These are phyloP conservation scores for Hippocampus comes DNA, from an alignment of 2,113 vertebrate species.

Conservation along the genomic window DNA sequence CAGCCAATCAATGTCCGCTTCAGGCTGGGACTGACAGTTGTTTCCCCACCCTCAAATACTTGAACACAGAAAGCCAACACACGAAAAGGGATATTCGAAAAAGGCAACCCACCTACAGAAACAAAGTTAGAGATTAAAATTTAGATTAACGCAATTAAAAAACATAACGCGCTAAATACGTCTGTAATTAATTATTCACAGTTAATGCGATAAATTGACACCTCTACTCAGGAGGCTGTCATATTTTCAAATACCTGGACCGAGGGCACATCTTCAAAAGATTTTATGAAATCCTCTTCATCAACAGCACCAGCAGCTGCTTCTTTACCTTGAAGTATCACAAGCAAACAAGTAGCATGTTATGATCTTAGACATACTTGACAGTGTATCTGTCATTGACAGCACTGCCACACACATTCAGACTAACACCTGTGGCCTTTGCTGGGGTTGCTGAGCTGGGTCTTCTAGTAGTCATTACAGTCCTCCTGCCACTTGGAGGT, in stretches of 20 bases:
- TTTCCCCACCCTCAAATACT: too few species aligned
- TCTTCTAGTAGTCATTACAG: slow-evolving; percentile 77
- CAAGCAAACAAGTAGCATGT: neutral
- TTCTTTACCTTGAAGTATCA: slow-evolving; percentile 76
- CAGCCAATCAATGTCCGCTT: too few species aligned
- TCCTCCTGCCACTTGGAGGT: slow-evolving; percentile 77
- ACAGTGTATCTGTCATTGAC: too few species aligned
- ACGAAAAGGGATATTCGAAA: too few species aligned
- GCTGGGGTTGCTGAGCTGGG: slow-evolving; percentile 78
- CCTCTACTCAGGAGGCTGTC: neutral
- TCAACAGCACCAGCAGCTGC: slow-evolving; percentile 89
- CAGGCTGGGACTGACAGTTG: too few species aligned
- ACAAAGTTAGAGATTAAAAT: too few species aligned
- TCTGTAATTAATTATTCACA: too few species aligned
- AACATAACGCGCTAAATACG: too few species aligned
- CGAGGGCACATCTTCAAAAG: slow-evolving; percentile 90
- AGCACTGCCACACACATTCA: neutral
- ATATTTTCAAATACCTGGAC: slow-evolving; percentile 75
- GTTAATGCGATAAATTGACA: too few species aligned
- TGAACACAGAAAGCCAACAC: too few species aligned
- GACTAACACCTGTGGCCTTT: slow-evolving; percentile 77
- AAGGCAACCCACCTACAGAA: too few species aligned
- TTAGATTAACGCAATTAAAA: too few species aligned
- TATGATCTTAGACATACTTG: neutral
- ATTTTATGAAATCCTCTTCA: slow-evolving; percentile 95